A percentile compares a stretch with the other conserved stretches of the same genome.
These are phyloP conservation scores for Pantherophis guttatus DNA, from an alignment of 2,113 vertebrate genomes.

Conservation along the genomic window DNA sequence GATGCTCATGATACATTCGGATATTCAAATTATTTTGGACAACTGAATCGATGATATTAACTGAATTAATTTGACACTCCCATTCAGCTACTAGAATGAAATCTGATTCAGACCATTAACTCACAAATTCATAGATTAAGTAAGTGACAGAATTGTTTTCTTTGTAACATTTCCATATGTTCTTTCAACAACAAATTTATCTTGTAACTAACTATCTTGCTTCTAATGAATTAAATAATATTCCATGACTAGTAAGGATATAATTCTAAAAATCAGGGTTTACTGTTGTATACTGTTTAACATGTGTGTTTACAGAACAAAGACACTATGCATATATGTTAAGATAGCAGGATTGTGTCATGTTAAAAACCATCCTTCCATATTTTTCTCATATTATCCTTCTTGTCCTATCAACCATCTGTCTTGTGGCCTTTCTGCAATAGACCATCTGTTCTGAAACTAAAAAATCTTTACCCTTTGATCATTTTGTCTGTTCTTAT, in stretches of 20 bases:
- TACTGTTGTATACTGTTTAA: not conserved
- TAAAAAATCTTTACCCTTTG: not conserved
- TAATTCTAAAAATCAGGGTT: not conserved
- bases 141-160: not conserved
- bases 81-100: not conserved
- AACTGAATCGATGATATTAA: not conserved
- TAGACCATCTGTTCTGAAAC: not conserved
- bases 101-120: not conserved
- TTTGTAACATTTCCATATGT: not conserved
- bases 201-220: not conserved
- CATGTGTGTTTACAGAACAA: not conserved
- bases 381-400: not conserved
- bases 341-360: not conserved
- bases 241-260: not conserved
- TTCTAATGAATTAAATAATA: not conserved
- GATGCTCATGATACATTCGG: not conserved
- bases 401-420: not conserved
- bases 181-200: not conserved
- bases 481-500: slow-evolving; percentile 7
- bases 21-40: not conserved
- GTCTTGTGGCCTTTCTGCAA: not conserved
- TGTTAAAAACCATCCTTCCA: not conserved
- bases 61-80: not conserved
- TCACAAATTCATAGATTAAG: not conserved
- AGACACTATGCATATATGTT: not conserved